Evolutionary conservation across 1,140 invertebrate species (phyloP).

Genomic region (Aphidius ervi): DNA sequence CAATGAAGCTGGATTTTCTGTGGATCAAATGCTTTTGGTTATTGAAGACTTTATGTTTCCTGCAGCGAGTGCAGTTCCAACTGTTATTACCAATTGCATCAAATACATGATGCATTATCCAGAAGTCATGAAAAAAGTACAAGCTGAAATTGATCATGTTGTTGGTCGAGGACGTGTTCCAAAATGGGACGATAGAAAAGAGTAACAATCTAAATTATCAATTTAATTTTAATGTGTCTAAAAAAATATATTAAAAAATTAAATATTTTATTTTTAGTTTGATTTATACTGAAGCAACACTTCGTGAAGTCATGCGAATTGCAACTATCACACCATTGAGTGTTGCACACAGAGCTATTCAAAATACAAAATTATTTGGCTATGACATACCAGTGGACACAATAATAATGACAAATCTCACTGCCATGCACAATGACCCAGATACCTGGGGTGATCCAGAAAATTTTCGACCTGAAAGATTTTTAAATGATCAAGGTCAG

Average conservation of each 20-base stretch:
- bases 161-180: constrained; percentile 61
- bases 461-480: constrained; percentile 66
- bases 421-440: constrained; percentile 55
- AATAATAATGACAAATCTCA: constrained; percentile 53
- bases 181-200: constrained; percentile 59
- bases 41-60: constrained; percentile 60
- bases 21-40: constrained; percentile 52
- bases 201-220: constrained; percentile 36
- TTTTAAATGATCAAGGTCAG: constrained; percentile 45
- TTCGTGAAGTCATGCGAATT: constrained; percentile 57
- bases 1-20: constrained; percentile 22
- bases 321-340: constrained; percentile 57
- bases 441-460: constrained; percentile 66
- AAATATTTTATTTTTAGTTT: constrained; percentile 43
- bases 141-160: constrained; percentile 67
- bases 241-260: no score
- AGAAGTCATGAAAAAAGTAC: constrained; percentile 60
- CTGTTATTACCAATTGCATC: constrained; percentile 54
- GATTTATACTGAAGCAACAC: constrained; percentile 58
- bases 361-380: constrained; percentile 46
- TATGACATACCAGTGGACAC: constrained; percentile 55
- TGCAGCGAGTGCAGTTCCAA: constrained; percentile 48
- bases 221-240: no score
- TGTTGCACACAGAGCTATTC: constrained; percentile 51
- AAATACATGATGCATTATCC: constrained; percentile 63